Conservation (phyloP, 2,113 vertebrate genomes). For the Indicator maculatus region DNA sequence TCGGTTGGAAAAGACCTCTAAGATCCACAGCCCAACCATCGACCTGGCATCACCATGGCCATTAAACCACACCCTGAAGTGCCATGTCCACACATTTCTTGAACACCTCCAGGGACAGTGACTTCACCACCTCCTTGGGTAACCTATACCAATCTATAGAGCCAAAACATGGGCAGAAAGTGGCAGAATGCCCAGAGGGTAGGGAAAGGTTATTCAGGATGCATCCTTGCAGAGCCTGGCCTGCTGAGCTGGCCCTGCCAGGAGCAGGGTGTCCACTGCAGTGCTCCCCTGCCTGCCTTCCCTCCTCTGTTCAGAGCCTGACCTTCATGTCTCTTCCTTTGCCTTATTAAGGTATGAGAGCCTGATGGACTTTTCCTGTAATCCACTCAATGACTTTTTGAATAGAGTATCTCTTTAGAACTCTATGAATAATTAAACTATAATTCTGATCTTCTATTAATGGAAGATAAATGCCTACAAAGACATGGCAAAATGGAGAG, state of each 20-base stretch:
- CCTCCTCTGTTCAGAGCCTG: background rate
- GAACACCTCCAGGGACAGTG: too few relatives aligned
- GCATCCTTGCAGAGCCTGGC: background rate
- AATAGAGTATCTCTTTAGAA: background rate
- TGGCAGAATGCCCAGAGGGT: too few relatives aligned
- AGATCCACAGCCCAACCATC: too few relatives aligned
- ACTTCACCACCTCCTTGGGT: background rate
- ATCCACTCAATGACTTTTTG: background rate
- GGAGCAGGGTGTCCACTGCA: background rate
- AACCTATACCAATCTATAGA: background rate
- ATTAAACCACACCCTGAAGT: too few relatives aligned
- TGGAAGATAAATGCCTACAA: conserved; percentile 13
- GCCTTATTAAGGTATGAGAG: background rate
- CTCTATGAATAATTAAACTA: conserved; percentile 31
- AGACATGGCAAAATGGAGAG: background rate
- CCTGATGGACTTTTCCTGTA: background rate
- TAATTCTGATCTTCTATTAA: conserved; percentile 27
- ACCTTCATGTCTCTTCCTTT: background rate
- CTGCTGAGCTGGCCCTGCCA: background rate
- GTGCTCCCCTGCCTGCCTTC: background rate
- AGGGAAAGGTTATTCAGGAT: background rate
- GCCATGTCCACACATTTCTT: too few relatives aligned
- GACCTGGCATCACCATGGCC: too few relatives aligned
- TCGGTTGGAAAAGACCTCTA: too few relatives aligned
- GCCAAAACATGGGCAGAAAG: too few relatives aligned